Percentiles rank a stretch among this genome's conserved stretches.
phyloP scores from a whole-genome alignment of 2,888 invertebrate genomes.

The Hirtodrosophila duncani region DNA sequence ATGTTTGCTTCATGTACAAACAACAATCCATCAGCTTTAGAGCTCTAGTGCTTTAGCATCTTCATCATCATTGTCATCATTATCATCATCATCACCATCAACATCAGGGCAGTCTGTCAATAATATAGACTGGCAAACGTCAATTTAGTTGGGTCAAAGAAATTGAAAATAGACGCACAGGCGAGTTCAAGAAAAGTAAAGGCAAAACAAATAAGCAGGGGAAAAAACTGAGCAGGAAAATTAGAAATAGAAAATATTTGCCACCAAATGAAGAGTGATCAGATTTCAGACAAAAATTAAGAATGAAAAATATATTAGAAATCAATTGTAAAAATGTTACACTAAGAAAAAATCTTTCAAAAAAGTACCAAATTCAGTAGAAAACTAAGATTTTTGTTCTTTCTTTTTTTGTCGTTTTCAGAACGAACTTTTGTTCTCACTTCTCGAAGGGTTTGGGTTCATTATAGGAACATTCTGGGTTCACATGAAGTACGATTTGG shows the following conservation, averaged over 20 bases:
- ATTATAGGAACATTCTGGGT: no score
- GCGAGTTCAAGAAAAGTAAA: constrained; percentile 20
- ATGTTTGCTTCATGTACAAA: constrained; percentile 59
- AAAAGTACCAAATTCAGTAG: no score
- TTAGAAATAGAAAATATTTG: constrained; percentile 21
- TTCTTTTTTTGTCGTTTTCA: no score
- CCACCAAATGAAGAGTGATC: constrained; percentile 2
- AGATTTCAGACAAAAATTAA: constrained; percentile 7
- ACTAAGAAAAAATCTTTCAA: no score
- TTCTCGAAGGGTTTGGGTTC: no score
- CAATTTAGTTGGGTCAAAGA: constrained; percentile 56
- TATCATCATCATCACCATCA: constrained; percentile 7
- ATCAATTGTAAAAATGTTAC: background rate
- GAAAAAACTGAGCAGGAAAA: background rate
- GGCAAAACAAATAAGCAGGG: background rate
- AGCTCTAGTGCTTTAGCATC: constrained; percentile 19
- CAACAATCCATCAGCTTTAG: constrained; percentile 43
- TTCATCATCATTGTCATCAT: constrained; percentile 9
- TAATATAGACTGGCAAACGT: constrained; percentile 54
- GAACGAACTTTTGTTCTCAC: no score
- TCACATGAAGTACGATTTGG: no score
- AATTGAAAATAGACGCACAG: constrained; percentile 67
- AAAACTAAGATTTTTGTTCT: no score
- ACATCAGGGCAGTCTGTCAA: constrained; percentile 54
- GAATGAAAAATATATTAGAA: background rate